Conservation (phyloP, 2,797 vertebrate genomes). For the Megalops cyprinoides region DNA sequence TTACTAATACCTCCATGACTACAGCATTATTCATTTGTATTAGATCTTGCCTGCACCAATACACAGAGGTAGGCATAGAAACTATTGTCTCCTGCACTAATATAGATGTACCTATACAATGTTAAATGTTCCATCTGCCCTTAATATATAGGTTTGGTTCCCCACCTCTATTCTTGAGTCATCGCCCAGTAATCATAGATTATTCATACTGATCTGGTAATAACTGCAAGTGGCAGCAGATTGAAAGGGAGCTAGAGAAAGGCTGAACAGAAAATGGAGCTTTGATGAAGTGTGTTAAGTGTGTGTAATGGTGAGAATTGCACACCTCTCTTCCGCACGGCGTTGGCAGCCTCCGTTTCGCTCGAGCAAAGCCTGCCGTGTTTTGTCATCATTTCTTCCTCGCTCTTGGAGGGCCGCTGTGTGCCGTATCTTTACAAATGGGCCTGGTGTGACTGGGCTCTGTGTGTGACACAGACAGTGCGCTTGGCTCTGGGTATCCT, state of each 20-base stretch:
- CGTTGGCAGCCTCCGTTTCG: neutral
- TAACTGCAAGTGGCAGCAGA: neutral
- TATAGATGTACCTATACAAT: neutral
- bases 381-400: neutral
- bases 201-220: neutral
- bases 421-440: neutral
- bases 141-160: neutral
- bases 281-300: neutral
- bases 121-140: neutral
- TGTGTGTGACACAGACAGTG: constrained; percentile 19
- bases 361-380: neutral
- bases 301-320: neutral
- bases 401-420: neutral
- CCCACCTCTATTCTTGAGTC: neutral
- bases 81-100: neutral
- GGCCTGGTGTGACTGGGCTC: neutral
- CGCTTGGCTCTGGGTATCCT: constrained; percentile 62
- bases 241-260: neutral
- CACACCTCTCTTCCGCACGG: neutral
- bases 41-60: neutral
- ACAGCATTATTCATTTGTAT: neutral
- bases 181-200: neutral
- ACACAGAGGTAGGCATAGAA: neutral
- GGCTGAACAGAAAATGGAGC: neutral
- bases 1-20: neutral